Percentiles rank a stretch among this genome's conserved stretches.
phyloP scores from a whole-genome alignment of 2,888 invertebrate species.

The Leucophenga montana region DNA sequence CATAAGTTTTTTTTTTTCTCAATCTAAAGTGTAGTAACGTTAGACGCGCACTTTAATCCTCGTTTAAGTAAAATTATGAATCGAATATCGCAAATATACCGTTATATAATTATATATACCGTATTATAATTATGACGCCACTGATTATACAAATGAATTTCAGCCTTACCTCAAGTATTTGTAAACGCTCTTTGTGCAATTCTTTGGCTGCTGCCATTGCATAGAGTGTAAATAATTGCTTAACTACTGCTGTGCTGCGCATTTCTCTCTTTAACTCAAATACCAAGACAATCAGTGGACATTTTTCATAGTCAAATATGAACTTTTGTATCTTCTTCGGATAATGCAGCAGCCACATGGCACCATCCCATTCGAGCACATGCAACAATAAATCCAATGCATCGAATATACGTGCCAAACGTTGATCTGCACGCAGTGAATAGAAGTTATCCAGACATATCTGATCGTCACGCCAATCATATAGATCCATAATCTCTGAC shows the following conservation, averaged over 20 bases:
- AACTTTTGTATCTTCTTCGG: slow-evolving; percentile 57
- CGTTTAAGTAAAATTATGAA: too few relatives aligned
- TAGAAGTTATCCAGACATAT: slow-evolving; percentile 53
- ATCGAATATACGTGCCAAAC: slow-evolving; percentile 75
- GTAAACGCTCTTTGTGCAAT: slow-evolving; percentile 50
- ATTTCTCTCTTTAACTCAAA: slow-evolving; percentile 58
- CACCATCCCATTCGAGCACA: slow-evolving; percentile 76
- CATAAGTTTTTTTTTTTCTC: too few relatives aligned
- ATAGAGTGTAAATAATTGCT: slow-evolving; percentile 60
- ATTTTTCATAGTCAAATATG: slow-evolving; percentile 58
- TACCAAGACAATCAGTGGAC: slow-evolving; percentile 61
- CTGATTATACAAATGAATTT: too few relatives aligned
- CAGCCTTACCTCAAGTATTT: slow-evolving; percentile 60
- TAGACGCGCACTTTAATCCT: too few relatives aligned
- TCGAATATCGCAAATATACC: too few relatives aligned
- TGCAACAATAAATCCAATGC: slow-evolving; percentile 75
- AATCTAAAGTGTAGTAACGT: too few relatives aligned
- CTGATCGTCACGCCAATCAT: slow-evolving; percentile 66
- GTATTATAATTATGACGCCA: too few relatives aligned
- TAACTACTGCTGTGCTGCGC: slow-evolving; percentile 56
- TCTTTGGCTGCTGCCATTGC: slow-evolving; percentile 56
- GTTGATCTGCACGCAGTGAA: slow-evolving; percentile 49
- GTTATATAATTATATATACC: too few relatives aligned
- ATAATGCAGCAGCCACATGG: slow-evolving; percentile 76
- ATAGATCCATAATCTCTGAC: slow-evolving; percentile 54